phyloP scores from a whole-genome alignment of 2,888 invertebrate genomes.

The Pachycephus smyrnensis region DNA sequence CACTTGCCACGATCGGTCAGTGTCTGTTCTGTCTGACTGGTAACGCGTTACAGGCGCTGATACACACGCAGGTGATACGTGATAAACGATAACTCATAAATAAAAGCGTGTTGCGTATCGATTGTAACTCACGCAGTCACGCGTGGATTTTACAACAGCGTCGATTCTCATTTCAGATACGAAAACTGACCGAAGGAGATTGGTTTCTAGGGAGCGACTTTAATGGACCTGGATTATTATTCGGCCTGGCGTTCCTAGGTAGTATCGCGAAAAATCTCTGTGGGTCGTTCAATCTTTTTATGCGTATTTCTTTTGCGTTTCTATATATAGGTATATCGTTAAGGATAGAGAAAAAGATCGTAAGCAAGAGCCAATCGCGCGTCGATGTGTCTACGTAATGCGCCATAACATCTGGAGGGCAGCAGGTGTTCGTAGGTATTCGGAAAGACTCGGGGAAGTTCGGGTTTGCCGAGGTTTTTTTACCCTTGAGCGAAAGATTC shows the following conservation, averaged over 20 bases:
- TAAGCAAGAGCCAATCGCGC: background rate
- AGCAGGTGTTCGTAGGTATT: too few relatives aligned
- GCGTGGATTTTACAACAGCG: constrained; percentile 7
- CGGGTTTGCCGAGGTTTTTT: background rate
- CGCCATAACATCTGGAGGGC: too few relatives aligned
- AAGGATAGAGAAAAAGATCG: background rate
- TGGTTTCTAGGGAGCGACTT: constrained; percentile 33
- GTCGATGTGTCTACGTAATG: too few relatives aligned
- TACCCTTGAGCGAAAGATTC: background rate
- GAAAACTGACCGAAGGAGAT: constrained; percentile 25
- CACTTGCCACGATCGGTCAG: background rate
- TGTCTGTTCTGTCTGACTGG: background rate
- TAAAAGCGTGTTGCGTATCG: constrained; percentile 28
- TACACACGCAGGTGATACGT: background rate
- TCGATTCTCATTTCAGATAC: constrained; percentile 52
- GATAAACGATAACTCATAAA: constrained; percentile 34
- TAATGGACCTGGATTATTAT: constrained; percentile 27
- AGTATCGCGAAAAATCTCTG: background rate
- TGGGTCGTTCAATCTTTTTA: background rate
- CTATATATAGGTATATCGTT: background rate
- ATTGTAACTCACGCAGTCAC: constrained; percentile 34
- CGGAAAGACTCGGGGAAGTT: too few relatives aligned
- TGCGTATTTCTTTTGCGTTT: background rate
- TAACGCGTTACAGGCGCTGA: background rate
- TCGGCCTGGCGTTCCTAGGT: background rate